Percentiles rank a stretch among this genome's conserved stretches.
phyloP scores from a whole-genome alignment of 1,140 invertebrate genomes.

The Leptestheria dahalacensis region DNA sequence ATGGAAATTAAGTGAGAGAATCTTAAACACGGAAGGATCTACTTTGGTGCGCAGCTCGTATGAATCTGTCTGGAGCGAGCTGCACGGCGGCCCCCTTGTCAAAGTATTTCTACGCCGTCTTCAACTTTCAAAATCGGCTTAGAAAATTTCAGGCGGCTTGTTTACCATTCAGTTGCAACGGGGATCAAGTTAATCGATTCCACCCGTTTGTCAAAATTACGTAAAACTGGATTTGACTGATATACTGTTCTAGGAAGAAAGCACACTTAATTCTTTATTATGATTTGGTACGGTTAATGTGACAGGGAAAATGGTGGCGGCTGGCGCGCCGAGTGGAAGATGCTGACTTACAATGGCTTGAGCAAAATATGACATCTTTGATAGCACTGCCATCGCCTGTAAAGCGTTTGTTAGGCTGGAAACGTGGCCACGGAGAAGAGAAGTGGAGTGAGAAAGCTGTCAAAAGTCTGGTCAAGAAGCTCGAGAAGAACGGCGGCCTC shows the following conservation, averaged over 20 bases:
- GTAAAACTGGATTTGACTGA: too few species aligned
- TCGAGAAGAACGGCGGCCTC: constrained; percentile 81
- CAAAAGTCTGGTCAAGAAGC: constrained; percentile 89
- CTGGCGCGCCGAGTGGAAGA: background rate
- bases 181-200: too few species aligned
- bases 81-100: background rate
- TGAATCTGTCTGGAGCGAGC: background rate
- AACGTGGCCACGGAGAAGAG: constrained; percentile 76
- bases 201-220: too few species aligned
- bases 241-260: too few species aligned
- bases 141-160: too few species aligned
- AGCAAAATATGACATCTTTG: constrained; percentile 41
- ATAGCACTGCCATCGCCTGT: constrained; percentile 86
- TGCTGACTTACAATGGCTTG: background rate
- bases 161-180: too few species aligned
- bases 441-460: constrained; percentile 97
- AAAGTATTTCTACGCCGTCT: background rate
- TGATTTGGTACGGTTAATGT: background rate
- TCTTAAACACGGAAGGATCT: too few species aligned
- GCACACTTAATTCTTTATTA: too few species aligned
- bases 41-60: background rate
- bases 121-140: background rate
- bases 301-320: background rate
- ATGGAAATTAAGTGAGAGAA: too few species aligned
- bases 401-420: constrained; percentile 84